These are phyloP conservation scores for Dallia pectoralis DNA, from an alignment of 2,797 vertebrate genomes.

Conservation along the genomic window DNA sequence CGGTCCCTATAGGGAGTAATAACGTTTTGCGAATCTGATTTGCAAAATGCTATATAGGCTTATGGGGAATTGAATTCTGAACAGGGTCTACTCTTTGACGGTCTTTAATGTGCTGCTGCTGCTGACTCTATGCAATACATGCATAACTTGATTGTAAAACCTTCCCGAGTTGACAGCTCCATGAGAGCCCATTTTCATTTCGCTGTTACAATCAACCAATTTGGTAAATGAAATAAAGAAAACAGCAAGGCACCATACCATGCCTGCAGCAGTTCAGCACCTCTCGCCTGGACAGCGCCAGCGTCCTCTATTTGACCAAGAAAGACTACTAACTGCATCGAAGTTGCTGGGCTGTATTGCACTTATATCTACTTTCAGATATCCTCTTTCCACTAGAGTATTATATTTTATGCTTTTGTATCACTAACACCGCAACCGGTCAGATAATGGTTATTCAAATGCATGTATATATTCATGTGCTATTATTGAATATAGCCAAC, in stretches of 20 bases:
- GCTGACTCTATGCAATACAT: conserved; percentile 68
- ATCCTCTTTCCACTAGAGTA: conserved; percentile 73
- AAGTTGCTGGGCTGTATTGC: conserved; percentile 71
- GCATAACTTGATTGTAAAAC: conserved; percentile 59
- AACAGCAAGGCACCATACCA: conserved; percentile 56
- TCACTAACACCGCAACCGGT: conserved; percentile 58
- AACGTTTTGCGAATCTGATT: conserved; percentile 44
- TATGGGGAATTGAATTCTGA: conserved; percentile 28
- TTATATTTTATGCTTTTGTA: conserved; percentile 78
- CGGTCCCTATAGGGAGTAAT: conserved; percentile 38
- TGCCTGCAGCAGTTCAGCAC: conserved; percentile 74
- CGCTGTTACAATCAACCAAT: conserved; percentile 53
- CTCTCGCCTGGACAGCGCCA: conserved; percentile 74
- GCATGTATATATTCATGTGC: conserved; percentile 80
- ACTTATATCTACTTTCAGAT: conserved; percentile 65
- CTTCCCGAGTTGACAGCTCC: conserved; percentile 42
- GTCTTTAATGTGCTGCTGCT: conserved; percentile 50
- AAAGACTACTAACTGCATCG: conserved; percentile 46
- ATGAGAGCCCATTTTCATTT: conserved; percentile 45
- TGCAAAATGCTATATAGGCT: conserved; percentile 23
- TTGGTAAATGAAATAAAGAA: conserved; percentile 20
- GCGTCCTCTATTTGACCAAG: conserved; percentile 47
- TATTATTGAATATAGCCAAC: conserved; percentile 65
- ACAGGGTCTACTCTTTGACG: conserved; percentile 51
- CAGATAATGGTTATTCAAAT: conserved; percentile 73